Percentiles rank a stretch among this genome's conserved stretches.
Evolutionary conservation across 2,113 vertebrate genomes (phyloP).

Genomic region (Fulmarus glacialis): DNA sequence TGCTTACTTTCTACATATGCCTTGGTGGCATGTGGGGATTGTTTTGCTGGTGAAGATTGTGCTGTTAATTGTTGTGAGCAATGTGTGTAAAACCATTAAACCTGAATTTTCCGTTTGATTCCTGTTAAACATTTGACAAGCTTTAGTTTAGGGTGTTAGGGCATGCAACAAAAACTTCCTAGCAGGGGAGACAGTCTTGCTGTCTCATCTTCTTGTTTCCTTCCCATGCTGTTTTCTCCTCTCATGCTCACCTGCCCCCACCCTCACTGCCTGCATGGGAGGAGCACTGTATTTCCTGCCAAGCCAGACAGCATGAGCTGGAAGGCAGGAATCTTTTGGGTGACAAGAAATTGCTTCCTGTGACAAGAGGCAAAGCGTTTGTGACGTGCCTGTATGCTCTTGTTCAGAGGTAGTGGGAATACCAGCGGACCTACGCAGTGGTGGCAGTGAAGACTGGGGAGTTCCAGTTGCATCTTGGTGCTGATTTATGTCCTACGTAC

Average conservation of each 20-base stretch:
- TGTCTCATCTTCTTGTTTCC: neutral
- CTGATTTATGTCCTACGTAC: neutral
- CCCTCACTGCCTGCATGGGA: neutral
- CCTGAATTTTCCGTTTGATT: neutral
- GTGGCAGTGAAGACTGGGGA: neutral
- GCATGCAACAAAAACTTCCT: neutral
- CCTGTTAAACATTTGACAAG: neutral
- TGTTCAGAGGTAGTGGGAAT: neutral
- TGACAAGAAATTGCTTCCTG: neutral
- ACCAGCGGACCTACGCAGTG: accelerated
- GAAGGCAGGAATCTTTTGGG: neutral
- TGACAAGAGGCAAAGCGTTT: neutral
- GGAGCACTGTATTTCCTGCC: neutral
- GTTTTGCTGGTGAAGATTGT: neutral
- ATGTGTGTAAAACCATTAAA: neutral
- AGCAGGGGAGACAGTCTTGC: neutral
- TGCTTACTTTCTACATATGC: neutral
- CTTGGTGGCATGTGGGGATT: neutral
- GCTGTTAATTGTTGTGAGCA: neutral
- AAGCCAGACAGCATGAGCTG: neutral
- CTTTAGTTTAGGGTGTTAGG: neutral
- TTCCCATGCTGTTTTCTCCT: neutral
- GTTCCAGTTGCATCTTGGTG: neutral
- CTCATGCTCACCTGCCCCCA: neutral
- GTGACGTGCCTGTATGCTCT: neutral